phyloP scores from a whole-genome alignment of 2,113 vertebrate species.

The Rafetus swinhoei region DNA sequence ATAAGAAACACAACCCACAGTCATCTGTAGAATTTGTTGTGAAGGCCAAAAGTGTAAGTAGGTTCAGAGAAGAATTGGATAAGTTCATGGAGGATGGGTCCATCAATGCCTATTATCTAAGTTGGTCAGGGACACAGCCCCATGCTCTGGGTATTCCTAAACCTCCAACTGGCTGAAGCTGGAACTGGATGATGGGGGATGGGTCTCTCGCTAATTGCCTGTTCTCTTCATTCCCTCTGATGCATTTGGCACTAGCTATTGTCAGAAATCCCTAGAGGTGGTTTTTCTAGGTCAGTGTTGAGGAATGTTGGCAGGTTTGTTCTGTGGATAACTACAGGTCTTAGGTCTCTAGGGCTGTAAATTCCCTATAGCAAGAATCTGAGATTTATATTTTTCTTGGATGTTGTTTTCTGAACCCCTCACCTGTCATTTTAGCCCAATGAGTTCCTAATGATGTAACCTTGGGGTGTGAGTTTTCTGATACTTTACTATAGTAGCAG shows the following conservation, averaged over 20 bases:
- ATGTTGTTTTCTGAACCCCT: not conserved
- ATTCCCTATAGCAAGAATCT: not conserved
- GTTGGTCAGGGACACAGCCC: not conserved
- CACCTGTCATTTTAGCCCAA: not conserved
- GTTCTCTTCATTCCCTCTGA: not conserved
- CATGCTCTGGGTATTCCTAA: not conserved
- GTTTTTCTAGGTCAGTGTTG: not conserved
- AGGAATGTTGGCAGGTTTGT: not conserved
- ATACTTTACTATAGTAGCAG: not conserved
- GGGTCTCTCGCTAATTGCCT: not conserved
- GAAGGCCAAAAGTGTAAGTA: not conserved
- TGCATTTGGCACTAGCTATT: not conserved
- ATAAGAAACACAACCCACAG: not conserved
- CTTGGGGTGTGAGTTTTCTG: not conserved
- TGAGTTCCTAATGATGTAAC: not conserved
- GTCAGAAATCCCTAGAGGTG: fast-evolving
- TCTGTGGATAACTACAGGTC: not conserved
- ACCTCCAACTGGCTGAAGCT: not conserved
- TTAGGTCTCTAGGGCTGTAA: not conserved
- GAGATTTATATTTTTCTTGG: not conserved
- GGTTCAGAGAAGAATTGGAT: not conserved
- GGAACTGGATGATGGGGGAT: not conserved
- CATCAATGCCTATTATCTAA: not conserved
- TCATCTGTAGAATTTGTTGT: not conserved
- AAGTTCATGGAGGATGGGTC: not conserved